A percentile compares a stretch with the other conserved stretches of the same genome.
Evolutionary conservation across 2,797 vertebrate genomes (phyloP).

Genomic region (Centropyge bicolor): DNA sequence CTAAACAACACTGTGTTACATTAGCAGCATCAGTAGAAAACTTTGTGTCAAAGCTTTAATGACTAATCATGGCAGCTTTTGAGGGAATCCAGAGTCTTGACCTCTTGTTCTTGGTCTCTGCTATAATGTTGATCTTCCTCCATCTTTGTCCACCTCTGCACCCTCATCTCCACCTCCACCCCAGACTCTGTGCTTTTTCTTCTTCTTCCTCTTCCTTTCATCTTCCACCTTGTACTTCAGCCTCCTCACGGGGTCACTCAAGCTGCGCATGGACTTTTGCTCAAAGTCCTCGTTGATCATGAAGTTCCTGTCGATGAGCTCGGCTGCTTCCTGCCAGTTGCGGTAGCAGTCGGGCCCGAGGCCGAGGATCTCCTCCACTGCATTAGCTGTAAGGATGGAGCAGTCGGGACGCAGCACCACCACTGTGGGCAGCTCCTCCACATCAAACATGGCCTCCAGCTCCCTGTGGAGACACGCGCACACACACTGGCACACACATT

Average conservation of each 20-base stretch:
- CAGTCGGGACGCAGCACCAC: conserved; percentile 91
- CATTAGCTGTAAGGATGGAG: conserved; percentile 87
- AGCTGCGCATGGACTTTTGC: conserved; percentile 81
- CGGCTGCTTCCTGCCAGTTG: conserved; percentile 92
- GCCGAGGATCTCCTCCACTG: conserved; percentile 86
- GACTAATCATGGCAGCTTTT: conserved; percentile 27
- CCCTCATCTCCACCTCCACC: conserved; percentile 50
- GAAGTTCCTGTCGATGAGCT: conserved; percentile 91
- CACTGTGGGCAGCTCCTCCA: conserved; percentile 87
- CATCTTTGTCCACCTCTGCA: conserved; percentile 40
- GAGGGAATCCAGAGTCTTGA: conserved; percentile 4
- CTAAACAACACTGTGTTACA: neutral
- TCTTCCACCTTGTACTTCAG: conserved; percentile 86
- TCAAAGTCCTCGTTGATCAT: conserved; percentile 87
- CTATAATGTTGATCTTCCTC: conserved; percentile 54
- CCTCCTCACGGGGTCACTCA: conserved; percentile 88
- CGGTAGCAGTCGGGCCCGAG: conserved; percentile 87
- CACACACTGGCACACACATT: conserved; percentile 29
- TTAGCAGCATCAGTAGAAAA: conserved; percentile 5
- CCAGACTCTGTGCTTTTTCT: conserved; percentile 54
- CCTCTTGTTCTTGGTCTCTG: conserved; percentile 8
- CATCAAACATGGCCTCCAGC: conserved; percentile 86
- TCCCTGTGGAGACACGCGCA: conserved; percentile 83
- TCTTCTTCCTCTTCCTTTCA: conserved; percentile 74
- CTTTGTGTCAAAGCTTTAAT: conserved; percentile 15